These are phyloP conservation scores for Eupsilia transversa DNA, from an alignment of 2,888 invertebrate genomes.

Conservation along the genomic window DNA sequence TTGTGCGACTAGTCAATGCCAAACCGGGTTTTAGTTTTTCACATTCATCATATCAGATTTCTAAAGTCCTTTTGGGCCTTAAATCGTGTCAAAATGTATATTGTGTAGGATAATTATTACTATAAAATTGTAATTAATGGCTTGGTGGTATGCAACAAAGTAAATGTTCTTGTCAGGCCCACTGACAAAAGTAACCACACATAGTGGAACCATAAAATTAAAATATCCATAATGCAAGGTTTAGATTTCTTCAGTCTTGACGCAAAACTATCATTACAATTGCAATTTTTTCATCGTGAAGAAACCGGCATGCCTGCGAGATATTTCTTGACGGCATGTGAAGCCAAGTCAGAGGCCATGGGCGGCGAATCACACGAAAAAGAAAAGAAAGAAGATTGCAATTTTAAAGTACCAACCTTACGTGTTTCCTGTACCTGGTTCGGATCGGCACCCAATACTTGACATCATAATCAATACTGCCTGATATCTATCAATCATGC, in stretches of 20 bases:
- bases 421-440: slow-evolving; percentile 57
- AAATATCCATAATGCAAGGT: slow-evolving; percentile 9
- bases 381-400: no score
- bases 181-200: background rate
- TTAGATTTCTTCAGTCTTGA: slow-evolving; percentile 7
- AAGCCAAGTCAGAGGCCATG: no score
- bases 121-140: background rate
- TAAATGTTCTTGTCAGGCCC: background rate
- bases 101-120: background rate
- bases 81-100: slow-evolving; percentile 5
- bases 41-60: slow-evolving; percentile 51
- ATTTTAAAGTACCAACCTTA: slow-evolving; percentile 19
- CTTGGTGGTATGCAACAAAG: background rate
- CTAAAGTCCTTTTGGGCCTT: slow-evolving; percentile 19
- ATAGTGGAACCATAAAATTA: background rate
- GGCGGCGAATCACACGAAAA: no score
- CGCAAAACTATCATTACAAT: slow-evolving; percentile 2
- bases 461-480: slow-evolving; percentile 64
- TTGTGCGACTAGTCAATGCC: slow-evolving; percentile 41
- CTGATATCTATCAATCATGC: slow-evolving; percentile 56
- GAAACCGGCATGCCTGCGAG: no score
- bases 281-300: no score
- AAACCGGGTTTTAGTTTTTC: slow-evolving; percentile 51
- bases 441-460: slow-evolving; percentile 60
- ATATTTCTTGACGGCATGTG: no score